Conservation (phyloP, 2,113 vertebrate species). For the Oryzias javanicus region DNA sequence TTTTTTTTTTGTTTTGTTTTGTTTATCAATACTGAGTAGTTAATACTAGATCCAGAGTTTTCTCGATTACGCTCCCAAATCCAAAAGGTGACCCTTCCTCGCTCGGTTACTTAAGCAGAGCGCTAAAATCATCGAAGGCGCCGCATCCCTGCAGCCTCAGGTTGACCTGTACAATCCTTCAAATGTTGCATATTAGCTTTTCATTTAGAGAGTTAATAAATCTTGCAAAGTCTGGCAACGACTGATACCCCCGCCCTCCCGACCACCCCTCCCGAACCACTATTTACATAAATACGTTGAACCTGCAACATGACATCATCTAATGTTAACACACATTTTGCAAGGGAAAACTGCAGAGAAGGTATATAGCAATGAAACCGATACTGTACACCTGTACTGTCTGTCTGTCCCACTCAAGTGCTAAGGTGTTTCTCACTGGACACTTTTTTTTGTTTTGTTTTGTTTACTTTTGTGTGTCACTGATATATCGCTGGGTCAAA, state of each 20-base stretch:
- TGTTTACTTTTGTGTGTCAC: slow-evolving; percentile 77
- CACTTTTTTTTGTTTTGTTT: slow-evolving; percentile 51
- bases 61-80: slow-evolving; percentile 85
- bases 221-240: slow-evolving; percentile 87
- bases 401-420: slow-evolving; percentile 92
- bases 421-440: slow-evolving; percentile 86
- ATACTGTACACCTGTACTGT: slow-evolving; percentile 95
- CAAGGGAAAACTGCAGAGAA: slow-evolving; percentile 97
- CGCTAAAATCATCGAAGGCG: slow-evolving; percentile 58
- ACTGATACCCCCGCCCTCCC: slow-evolving; percentile 79
- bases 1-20: slow-evolving; percentile 80
- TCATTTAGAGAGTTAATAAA: slow-evolving; percentile 90
- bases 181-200: slow-evolving; percentile 97
- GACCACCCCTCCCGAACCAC: slow-evolving; percentile 60
- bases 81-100: slow-evolving; percentile 85
- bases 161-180: slow-evolving; percentile 96
- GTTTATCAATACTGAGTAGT: slow-evolving; percentile 91
- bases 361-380: slow-evolving; percentile 91
- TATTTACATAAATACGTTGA: slow-evolving; percentile 99
- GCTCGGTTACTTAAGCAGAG: slow-evolving; percentile 77
- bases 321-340: slow-evolving; percentile 99
- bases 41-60: slow-evolving; percentile 91
- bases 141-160: slow-evolving; percentile 74
- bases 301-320: slow-evolving; percentile 99
- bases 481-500: slow-evolving; percentile 95